These are phyloP conservation scores for Scarus forsteni DNA, from an alignment of 2,797 vertebrate genomes.

Conservation along the genomic window DNA sequence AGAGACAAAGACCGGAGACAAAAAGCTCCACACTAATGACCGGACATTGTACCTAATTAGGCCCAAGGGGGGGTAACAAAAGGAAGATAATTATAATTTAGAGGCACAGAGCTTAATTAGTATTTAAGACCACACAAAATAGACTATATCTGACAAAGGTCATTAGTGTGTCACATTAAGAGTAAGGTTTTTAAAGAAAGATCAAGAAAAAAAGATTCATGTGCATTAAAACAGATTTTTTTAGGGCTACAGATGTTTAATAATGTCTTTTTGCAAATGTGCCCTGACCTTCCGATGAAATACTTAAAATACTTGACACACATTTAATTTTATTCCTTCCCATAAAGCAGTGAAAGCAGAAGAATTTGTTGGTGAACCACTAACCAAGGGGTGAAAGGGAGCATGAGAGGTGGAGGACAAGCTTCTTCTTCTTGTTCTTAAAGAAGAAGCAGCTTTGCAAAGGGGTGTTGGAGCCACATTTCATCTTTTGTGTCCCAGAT, in stretches of 20 bases:
- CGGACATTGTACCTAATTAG: constrained; percentile 51
- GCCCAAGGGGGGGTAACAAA: constrained; percentile 38
- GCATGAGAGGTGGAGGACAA: constrained; percentile 49
- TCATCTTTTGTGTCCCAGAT: constrained; percentile 87
- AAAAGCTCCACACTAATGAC: constrained; percentile 24
- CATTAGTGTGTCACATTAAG: background rate
- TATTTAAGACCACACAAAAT: constrained; percentile 25
- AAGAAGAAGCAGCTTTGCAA: constrained; percentile 61
- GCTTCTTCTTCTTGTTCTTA: constrained; percentile 65
- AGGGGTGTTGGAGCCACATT: constrained; percentile 74
- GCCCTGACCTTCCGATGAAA: constrained; percentile 18
- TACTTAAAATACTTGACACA: constrained; percentile 11
- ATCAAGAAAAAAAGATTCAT: background rate
- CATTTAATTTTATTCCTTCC: constrained; percentile 36
- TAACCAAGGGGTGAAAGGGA: constrained; percentile 50
- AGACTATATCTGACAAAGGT: constrained; percentile 19
- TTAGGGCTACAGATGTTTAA: too few species aligned
- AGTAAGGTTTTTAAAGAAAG: background rate
- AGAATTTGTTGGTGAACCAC: constrained; percentile 38
- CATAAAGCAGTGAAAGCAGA: constrained; percentile 22
- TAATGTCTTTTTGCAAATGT: background rate
- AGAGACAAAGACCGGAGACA: constrained; percentile 32
- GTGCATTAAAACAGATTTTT: too few species aligned
- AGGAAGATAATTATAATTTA: constrained; percentile 24
- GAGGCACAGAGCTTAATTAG: constrained; percentile 20